phyloP scores from a whole-genome alignment of 2,113 vertebrate genomes.

The Myiagra hebetior region DNA sequence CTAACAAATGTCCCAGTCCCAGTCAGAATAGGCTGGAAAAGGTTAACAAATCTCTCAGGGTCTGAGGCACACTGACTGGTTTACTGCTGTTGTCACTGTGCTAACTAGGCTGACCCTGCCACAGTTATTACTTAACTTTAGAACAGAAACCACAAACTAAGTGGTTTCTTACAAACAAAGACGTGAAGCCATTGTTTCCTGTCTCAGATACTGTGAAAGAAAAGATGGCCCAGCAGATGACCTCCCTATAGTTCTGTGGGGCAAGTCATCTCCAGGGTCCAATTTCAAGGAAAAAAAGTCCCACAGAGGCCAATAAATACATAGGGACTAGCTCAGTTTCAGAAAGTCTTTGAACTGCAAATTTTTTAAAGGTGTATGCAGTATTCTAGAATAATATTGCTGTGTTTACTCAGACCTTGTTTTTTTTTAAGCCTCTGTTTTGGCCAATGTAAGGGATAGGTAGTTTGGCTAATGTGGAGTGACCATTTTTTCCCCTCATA shows the following conservation, averaged over 20 bases:
- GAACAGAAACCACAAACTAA: background rate
- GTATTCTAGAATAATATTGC: background rate
- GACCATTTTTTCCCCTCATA: background rate
- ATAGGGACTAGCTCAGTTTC: background rate
- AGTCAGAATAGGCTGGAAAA: background rate
- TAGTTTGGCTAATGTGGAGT: background rate
- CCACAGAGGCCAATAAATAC: background rate
- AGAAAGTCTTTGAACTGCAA: background rate
- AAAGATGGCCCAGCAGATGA: background rate
- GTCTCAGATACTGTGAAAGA: background rate
- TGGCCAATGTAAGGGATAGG: background rate
- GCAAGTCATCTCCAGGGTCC: background rate
- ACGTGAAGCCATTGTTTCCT: background rate
- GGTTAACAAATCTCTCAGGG: background rate
- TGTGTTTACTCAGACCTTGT: background rate
- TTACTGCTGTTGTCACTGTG: background rate
- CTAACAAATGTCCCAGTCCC: background rate
- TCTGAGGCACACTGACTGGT: background rate
- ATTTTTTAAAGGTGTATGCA: background rate
- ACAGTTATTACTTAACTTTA: background rate
- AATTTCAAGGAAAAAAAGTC: background rate
- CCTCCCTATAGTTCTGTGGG: background rate
- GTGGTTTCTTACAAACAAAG: background rate
- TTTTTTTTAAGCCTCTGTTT: background rate
- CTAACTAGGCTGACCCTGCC: background rate